Evolutionary conservation across 2,888 invertebrate species (phyloP).

Genomic region (Cataglyphis cursor): DNA sequence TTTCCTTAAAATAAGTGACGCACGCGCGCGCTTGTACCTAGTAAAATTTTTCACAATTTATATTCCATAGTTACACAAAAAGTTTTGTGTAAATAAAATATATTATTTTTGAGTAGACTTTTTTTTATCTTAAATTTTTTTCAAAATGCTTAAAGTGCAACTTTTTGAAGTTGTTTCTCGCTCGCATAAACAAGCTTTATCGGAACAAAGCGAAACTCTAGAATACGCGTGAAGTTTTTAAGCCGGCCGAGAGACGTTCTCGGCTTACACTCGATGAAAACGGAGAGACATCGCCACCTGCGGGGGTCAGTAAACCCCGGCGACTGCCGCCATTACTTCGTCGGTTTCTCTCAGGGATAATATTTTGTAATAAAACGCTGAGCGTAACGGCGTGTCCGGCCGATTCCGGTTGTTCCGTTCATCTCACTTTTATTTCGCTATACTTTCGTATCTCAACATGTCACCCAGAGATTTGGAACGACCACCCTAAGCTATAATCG

Average conservation of each 20-base stretch:
- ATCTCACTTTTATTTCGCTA: constrained; percentile 52
- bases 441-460: constrained; percentile 22
- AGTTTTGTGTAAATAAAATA: background rate
- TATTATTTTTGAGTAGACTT: background rate
- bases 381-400: constrained; percentile 61
- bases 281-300: constrained; percentile 27
- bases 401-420: constrained; percentile 14
- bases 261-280: constrained; percentile 53
- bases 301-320: constrained; percentile 63
- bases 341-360: constrained; percentile 67
- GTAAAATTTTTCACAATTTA: background rate
- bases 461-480: constrained; percentile 15
- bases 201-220: constrained; percentile 26
- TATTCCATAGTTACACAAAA: no score
- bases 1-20: background rate
- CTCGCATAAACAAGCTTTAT: constrained; percentile 18
- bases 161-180: background rate
- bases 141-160: background rate
- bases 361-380: constrained; percentile 66
- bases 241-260: constrained; percentile 26
- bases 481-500: constrained; percentile 1
- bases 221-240: constrained; percentile 37
- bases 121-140: background rate
- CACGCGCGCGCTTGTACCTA: no score
- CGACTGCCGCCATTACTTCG: constrained; percentile 30